Percentiles rank a stretch among this genome's conserved stretches.
Evolutionary conservation across 2,113 vertebrate species (phyloP).

Genomic region (Ceyx margarethae): DNA sequence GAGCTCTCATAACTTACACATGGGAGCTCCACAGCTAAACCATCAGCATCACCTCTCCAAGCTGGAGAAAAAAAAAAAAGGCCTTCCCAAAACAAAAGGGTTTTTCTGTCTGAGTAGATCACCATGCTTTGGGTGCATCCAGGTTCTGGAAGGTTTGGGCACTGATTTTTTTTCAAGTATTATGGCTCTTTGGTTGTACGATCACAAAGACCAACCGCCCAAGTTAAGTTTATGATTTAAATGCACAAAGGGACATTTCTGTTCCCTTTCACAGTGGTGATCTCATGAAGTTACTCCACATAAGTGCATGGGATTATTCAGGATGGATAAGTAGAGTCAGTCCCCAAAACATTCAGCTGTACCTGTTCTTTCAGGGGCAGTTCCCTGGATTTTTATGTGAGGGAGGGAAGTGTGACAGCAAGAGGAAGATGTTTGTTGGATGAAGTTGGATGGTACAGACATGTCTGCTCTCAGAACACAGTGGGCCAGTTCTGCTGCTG

Average conservation of each 20-base stretch:
- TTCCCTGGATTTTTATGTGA: not conserved
- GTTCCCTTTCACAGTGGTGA: not conserved
- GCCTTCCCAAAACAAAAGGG: not conserved
- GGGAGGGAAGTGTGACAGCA: not conserved
- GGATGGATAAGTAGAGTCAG: not conserved
- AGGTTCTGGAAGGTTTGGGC: not conserved
- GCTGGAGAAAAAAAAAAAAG: not conserved
- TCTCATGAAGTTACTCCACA: not conserved
- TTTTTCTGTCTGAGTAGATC: not conserved
- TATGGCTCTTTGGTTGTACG: not conserved
- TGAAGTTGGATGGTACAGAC: not conserved
- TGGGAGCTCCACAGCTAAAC: not conserved
- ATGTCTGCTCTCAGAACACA: not conserved
- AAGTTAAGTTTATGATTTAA: not conserved
- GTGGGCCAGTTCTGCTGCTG: not conserved
- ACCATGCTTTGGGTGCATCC: not conserved
- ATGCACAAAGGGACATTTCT: not conserved
- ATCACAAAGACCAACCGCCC: not conserved
- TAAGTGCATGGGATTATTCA: not conserved
- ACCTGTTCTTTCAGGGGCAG: not conserved
- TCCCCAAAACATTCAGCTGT: not conserved
- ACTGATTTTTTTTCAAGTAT: not conserved
- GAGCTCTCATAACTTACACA: constrained; percentile 2
- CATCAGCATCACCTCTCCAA: not conserved
- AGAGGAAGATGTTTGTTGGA: not conserved